Evolutionary conservation across 1,140 invertebrate genomes (phyloP).

Genomic region (Nixonia krombeini): DNA sequence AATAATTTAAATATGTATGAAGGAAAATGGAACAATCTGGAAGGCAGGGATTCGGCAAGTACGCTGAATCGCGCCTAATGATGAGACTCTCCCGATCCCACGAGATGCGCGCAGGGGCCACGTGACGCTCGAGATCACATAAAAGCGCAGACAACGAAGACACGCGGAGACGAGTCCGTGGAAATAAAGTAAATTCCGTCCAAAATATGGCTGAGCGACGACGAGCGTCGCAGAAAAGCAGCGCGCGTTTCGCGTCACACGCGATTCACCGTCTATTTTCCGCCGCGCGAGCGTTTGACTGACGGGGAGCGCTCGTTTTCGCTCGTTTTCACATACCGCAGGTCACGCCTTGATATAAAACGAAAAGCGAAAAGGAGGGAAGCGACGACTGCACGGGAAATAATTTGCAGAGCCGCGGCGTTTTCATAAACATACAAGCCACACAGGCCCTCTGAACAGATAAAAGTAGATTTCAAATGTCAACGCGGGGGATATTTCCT

Average conservation of each 20-base stretch:
- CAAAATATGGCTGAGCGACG: slow-evolving; percentile 35
- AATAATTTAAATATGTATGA: slow-evolving; percentile 72
- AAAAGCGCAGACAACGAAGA: slow-evolving; percentile 10
- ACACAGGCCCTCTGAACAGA: slow-evolving; percentile 12
- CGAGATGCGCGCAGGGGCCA: slow-evolving; percentile 30
- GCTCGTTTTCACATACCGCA: slow-evolving; percentile 27
- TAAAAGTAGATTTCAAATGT: slow-evolving; percentile 33
- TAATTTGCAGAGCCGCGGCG: slow-evolving; percentile 28
- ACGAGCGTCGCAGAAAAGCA: slow-evolving; percentile 48
- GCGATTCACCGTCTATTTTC: slow-evolving; percentile 15
- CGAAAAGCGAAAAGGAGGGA: slow-evolving; percentile 32
- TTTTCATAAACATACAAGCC: not conserved
- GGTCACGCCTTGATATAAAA: slow-evolving; percentile 44
- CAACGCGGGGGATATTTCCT: slow-evolving; percentile 29
- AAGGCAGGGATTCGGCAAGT: slow-evolving; percentile 59
- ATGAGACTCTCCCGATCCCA: slow-evolving; percentile 57
- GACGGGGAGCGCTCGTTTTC: slow-evolving; percentile 17
- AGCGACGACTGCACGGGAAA: slow-evolving; percentile 43
- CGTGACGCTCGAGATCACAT: slow-evolving; percentile 24
- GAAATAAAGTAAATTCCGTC: slow-evolving; percentile 57
- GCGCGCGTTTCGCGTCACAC: slow-evolving; percentile 14
- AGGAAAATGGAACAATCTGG: slow-evolving; percentile 70
- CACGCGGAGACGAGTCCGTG: slow-evolving; percentile 18
- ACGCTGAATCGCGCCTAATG: slow-evolving; percentile 69
- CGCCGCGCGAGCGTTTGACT: slow-evolving; percentile 14